Conservation (phyloP, 2,113 vertebrate species). For the Aramus guarauna region DNA sequence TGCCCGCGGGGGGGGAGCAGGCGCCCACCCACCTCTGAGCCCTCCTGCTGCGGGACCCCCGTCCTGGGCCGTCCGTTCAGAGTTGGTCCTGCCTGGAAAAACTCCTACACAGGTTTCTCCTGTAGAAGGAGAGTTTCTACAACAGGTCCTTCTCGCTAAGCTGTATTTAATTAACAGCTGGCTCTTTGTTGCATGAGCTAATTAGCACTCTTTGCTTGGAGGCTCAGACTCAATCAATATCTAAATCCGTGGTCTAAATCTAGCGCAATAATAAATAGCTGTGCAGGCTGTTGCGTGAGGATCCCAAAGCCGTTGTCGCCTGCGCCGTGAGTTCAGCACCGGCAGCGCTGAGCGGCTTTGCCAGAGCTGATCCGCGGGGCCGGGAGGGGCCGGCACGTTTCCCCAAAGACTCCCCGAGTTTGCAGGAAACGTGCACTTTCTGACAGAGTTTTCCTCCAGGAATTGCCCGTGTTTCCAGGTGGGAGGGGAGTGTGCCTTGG, state of each 20-base stretch:
- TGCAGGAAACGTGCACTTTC: fast-evolving
- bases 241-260: not conserved
- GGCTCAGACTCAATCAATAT: slow-evolving; percentile 14
- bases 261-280: not conserved
- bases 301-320: not conserved
- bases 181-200: slow-evolving; percentile 16
- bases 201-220: slow-evolving; percentile 35
- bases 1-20: too few species aligned
- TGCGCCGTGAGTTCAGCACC: fast-evolving
- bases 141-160: not conserved
- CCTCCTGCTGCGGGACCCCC: fast-evolving
- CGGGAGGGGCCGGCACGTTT: fast-evolving
- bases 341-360: not conserved
- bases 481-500: fast-evolving
- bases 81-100: not conserved
- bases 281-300: not conserved
- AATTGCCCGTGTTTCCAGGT: fast-evolving
- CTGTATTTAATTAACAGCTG: slow-evolving; percentile 54
- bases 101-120: not conserved
- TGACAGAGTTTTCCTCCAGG: not conserved
- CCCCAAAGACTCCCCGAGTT: not conserved
- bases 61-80: fast-evolving
- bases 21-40: not conserved
- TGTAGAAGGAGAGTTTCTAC: not conserved
- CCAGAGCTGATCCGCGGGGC: not conserved